Conservation (phyloP, 2,113 vertebrate genomes). For the Scortum barcoo region DNA sequence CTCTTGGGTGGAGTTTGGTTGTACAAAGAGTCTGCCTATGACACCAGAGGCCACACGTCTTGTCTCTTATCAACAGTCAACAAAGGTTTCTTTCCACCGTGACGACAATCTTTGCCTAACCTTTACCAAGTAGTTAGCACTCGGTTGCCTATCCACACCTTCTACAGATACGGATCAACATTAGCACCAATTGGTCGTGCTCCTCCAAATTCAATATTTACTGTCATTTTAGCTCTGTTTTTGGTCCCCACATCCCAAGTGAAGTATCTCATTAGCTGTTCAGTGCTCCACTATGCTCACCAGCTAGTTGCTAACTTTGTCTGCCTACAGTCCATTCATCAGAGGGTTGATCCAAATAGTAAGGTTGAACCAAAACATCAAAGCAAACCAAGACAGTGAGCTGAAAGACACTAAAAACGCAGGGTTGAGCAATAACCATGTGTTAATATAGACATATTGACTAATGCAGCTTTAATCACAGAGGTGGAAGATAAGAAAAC, state of each 20-base stretch:
- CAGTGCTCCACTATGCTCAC: background rate
- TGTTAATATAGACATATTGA: background rate
- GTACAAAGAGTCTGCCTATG: conserved; percentile 9
- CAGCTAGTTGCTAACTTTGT: background rate
- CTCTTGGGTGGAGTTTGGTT: background rate
- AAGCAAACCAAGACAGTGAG: background rate
- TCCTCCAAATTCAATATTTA: background rate
- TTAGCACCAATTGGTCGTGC: background rate
- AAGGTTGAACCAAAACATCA: background rate
- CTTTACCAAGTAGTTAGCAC: background rate
- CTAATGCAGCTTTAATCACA: background rate
- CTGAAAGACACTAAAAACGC: background rate
- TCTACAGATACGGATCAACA: background rate
- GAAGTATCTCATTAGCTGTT: background rate
- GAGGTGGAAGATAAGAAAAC: no score
- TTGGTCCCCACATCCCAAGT: background rate
- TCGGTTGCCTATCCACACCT: background rate
- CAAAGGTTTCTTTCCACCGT: background rate
- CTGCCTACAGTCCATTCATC: background rate
- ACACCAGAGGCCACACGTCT: background rate
- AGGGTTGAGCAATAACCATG: background rate
- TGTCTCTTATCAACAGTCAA: background rate
- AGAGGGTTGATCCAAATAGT: no score
- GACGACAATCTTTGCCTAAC: conserved; percentile 3
- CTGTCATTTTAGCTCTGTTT: background rate